phyloP scores from a whole-genome alignment of 92 coral and sea anemone species.

The Phymanthus crucifer region DNA sequence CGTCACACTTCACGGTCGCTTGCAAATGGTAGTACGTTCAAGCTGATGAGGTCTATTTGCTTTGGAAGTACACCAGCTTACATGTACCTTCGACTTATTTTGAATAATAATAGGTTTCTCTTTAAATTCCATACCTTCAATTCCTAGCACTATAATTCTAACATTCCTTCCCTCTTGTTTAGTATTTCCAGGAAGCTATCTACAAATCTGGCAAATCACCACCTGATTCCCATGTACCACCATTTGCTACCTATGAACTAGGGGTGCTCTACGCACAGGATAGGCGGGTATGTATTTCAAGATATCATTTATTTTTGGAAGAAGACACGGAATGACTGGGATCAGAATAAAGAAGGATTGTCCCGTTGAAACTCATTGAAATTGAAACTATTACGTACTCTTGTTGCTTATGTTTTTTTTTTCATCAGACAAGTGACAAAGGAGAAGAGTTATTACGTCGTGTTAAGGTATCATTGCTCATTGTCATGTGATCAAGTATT shows the following conservation, averaged over 20 bases:
- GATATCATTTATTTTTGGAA: no score
- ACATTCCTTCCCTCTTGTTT: slow-evolving; percentile 4
- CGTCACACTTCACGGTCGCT: no score
- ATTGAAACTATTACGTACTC: background rate
- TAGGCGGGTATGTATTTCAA: slow-evolving; percentile 62
- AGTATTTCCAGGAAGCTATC: slow-evolving; percentile 84
- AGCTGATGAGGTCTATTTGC: no score
- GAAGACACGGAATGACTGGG: no score
- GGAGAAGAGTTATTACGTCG: slow-evolving; percentile 77
- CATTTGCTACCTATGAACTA: slow-evolving; percentile 89
- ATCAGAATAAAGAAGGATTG: no score
- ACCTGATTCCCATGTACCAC: slow-evolving; percentile 87
- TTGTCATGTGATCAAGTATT: background rate
- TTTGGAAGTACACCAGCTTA: no score
- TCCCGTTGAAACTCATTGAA: no score
- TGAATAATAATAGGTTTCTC: no score
- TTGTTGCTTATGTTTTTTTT: background rate
- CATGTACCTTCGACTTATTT: no score
- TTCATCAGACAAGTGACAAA: slow-evolving; percentile 64
- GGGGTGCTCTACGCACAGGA: slow-evolving; percentile 87
- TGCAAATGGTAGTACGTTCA: no score
- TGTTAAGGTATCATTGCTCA: slow-evolving; percentile 59
- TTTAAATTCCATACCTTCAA: background rate
- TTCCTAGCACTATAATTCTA: no score
- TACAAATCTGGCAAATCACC: slow-evolving; percentile 77